Conservation (phyloP, 2,888 invertebrate genomes). For the Rhamphomyia laevipes region DNA sequence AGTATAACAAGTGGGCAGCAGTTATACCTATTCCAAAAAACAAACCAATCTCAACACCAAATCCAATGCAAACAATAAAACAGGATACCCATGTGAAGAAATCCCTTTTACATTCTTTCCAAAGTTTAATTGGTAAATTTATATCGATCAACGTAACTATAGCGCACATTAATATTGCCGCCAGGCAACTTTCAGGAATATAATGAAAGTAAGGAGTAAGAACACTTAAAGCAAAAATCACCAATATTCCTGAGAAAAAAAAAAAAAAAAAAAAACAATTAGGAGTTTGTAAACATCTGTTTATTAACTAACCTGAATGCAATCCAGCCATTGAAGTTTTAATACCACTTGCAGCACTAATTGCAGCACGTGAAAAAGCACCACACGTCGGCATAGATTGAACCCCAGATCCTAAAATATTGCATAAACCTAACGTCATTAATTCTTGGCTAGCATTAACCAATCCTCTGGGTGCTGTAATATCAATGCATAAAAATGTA, state of each 20-base stretch:
- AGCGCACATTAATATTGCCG: constrained; percentile 82
- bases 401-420: constrained; percentile 70
- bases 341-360: constrained; percentile 78
- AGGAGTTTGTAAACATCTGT: no score
- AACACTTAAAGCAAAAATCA: constrained; percentile 70
- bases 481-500: constrained; percentile 14
- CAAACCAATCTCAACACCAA: constrained; percentile 71
- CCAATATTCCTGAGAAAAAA: constrained; percentile 52
- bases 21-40: constrained; percentile 57
- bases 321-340: constrained; percentile 57
- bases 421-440: constrained; percentile 70
- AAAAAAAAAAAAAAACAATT: not conserved
- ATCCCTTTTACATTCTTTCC: constrained; percentile 50
- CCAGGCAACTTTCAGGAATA: constrained; percentile 73
- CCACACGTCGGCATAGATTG: constrained; percentile 82
- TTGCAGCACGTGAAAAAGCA: constrained; percentile 79
- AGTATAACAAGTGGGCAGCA: constrained; percentile 50
- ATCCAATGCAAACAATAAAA: constrained; percentile 52
- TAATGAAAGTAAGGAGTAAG: constrained; percentile 82
- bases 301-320: constrained; percentile 24
- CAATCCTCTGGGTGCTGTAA: constrained; percentile 49
- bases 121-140: constrained; percentile 41
- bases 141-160: constrained; percentile 49
- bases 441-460: constrained; percentile 87
- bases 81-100: constrained; percentile 55